phyloP scores from a whole-genome alignment of 1,140 invertebrate species.

The Magallana gigas region DNA sequence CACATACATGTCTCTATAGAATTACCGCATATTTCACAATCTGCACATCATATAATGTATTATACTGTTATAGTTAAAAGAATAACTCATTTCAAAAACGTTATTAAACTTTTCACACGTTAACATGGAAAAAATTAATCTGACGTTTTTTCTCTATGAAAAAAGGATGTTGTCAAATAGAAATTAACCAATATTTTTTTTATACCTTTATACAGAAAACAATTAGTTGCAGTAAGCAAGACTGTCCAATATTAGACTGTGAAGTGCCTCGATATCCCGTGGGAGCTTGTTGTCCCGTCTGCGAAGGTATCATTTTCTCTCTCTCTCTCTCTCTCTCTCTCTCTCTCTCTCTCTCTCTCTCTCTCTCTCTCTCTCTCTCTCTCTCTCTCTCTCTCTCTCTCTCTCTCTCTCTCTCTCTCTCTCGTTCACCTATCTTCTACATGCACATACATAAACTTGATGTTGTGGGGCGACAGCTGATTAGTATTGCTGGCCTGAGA shows the following conservation, averaged over 20 bases:
- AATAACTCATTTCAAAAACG: too few species aligned
- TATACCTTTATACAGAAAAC: background rate
- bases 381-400: background rate
- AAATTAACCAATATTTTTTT: background rate
- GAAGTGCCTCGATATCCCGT: background rate
- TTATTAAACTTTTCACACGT: too few species aligned
- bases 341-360: background rate
- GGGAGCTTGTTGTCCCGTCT: slow-evolving; percentile 20
- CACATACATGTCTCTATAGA: too few species aligned
- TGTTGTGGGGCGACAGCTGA: slow-evolving; percentile 29
- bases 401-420: background rate
- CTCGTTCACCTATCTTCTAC: background rate
- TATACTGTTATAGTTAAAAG: too few species aligned
- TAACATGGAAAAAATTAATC: too few species aligned
- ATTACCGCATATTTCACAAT: too few species aligned
- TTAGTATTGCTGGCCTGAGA: slow-evolving; percentile 19
- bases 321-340: background rate
- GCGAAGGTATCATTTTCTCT: slow-evolving; percentile 22
- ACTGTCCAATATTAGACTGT: slow-evolving; percentile 16
- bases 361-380: background rate
- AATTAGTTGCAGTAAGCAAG: background rate
- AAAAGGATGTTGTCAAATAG: too few species aligned
- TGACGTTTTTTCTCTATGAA: too few species aligned
- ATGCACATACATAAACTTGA: background rate
- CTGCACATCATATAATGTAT: too few species aligned